Evolutionary conservation across 1,140 invertebrate genomes (phyloP).

Genomic region (Drosophila grimshawi): DNA sequence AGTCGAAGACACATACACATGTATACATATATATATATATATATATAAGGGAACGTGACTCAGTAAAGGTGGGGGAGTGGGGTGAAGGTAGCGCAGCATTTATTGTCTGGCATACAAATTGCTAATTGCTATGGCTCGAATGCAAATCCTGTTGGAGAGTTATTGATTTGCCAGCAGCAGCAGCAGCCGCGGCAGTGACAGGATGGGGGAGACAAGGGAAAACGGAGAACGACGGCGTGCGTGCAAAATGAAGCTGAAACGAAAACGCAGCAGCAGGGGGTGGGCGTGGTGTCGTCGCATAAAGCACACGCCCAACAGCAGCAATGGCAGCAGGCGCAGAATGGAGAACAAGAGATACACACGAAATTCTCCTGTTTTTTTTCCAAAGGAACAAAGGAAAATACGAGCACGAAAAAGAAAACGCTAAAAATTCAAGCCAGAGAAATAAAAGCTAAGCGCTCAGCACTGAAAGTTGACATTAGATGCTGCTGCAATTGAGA

Average conservation of each 20-base stretch:
- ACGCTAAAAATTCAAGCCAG: neutral
- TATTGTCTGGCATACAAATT: slow-evolving; percentile 50
- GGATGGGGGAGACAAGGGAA: too few relatives aligned
- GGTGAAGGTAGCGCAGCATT: slow-evolving; percentile 8
- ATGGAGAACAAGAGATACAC: slow-evolving; percentile 54
- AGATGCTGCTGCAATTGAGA: neutral
- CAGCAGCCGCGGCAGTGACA: neutral
- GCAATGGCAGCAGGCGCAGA: neutral
- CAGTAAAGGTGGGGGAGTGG: neutral
- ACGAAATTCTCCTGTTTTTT: slow-evolving; percentile 39
- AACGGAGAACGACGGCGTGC: slow-evolving; percentile 12
- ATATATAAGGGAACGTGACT: slow-evolving; percentile 29
- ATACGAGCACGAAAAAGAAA: slow-evolving; percentile 9
- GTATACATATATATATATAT: neutral
- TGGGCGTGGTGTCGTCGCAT: slow-evolving; percentile 19
- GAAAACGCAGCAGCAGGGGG: slow-evolving; percentile 27
- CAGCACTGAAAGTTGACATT: slow-evolving; percentile 1
- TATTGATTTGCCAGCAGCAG: slow-evolving; percentile 68
- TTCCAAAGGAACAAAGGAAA: slow-evolving; percentile 42
- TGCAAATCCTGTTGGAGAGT: slow-evolving; percentile 75
- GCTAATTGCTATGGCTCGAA: slow-evolving; percentile 43
- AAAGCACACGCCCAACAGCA: slow-evolving; percentile 39
- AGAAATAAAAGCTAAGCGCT: neutral
- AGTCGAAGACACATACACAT: slow-evolving; percentile 3
- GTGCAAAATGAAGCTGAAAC: slow-evolving; percentile 67